These are phyloP conservation scores for Cliona cf. orientalis DNA, from an alignment of 37 sponge, comb jelly and placozoan genomes.

Conservation along the genomic window DNA sequence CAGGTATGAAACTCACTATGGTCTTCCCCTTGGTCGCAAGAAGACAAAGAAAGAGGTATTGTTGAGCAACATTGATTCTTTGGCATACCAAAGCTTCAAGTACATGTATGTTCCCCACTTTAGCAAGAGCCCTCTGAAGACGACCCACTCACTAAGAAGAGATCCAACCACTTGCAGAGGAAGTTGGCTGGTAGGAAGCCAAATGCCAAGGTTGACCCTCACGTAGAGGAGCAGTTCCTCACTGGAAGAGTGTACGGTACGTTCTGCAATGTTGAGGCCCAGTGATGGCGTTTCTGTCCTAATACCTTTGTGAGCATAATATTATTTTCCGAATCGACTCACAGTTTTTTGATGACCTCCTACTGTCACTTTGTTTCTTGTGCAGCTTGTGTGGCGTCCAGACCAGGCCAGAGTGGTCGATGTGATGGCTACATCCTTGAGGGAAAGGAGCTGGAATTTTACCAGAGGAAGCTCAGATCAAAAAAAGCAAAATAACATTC, in stretches of 20 bases:
- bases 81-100: background rate
- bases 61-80: background rate
- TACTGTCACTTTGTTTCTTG: background rate
- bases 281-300: background rate
- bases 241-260: conserved; percentile 93
- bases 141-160: conserved; percentile 68
- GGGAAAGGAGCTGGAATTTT: conserved; percentile 98
- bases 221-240: conserved; percentile 93
- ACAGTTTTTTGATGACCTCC: background rate
- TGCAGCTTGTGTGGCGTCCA: conserved; percentile 90
- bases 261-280: too few relatives aligned
- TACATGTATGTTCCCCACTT: background rate
- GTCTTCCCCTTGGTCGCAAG: conserved; percentile 88
- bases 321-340: background rate
- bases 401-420: conserved; percentile 98
- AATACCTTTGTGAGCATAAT: background rate
- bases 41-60: conserved; percentile 49
- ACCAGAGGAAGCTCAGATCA: conserved; percentile 87
- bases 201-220: conserved; percentile 82
- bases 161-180: conserved; percentile 72
- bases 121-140: conserved; percentile 55
- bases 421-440: conserved; percentile 98
- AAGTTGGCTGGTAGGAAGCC: conserved; percentile 79
- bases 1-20: conserved; percentile 93
- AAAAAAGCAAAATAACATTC: conserved; percentile 88